Evolutionary conservation across 2,888 invertebrate genomes (phyloP).

Genomic region (Notodonta ziczac): DNA sequence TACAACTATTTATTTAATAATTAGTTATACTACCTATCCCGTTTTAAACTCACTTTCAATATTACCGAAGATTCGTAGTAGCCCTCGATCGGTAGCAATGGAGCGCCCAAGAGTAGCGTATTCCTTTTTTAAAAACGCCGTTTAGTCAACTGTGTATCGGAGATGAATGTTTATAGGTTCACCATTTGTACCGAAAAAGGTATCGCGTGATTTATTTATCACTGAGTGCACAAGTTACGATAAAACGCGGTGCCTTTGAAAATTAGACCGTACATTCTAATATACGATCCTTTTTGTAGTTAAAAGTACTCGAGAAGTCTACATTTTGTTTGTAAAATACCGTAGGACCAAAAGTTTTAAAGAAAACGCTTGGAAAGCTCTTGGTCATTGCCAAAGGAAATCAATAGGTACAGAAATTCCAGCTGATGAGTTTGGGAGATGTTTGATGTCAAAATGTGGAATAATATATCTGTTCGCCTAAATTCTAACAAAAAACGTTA

Average conservation of each 20-base stretch:
- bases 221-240: slow-evolving; percentile 41
- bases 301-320: slow-evolving; percentile 10
- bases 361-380: not conserved
- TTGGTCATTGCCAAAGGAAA: too few species aligned
- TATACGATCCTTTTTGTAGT: not conserved
- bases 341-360: slow-evolving; percentile 24
- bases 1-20: too few species aligned
- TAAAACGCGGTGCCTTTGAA: slow-evolving; percentile 34
- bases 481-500: too few species aligned
- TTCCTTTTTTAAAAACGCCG: slow-evolving; percentile 62
- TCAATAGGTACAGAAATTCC: too few species aligned
- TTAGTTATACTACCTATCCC: not conserved
- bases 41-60: slow-evolving; percentile 30
- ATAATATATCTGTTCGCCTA: too few species aligned
- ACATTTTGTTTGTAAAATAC: slow-evolving; percentile 32
- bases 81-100: slow-evolving; percentile 48
- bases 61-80: slow-evolving; percentile 22
- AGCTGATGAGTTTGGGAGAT: too few species aligned
- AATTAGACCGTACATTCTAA: slow-evolving; percentile 24
- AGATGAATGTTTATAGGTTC: slow-evolving; percentile 69
- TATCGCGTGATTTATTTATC: slow-evolving; percentile 56
- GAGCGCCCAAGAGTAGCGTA: slow-evolving; percentile 60
- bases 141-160: slow-evolving; percentile 70
- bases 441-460: too few species aligned
- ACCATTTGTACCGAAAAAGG: slow-evolving; percentile 57